Conservation (phyloP, 2,888 invertebrate species). For the Nemurella pictetii region DNA sequence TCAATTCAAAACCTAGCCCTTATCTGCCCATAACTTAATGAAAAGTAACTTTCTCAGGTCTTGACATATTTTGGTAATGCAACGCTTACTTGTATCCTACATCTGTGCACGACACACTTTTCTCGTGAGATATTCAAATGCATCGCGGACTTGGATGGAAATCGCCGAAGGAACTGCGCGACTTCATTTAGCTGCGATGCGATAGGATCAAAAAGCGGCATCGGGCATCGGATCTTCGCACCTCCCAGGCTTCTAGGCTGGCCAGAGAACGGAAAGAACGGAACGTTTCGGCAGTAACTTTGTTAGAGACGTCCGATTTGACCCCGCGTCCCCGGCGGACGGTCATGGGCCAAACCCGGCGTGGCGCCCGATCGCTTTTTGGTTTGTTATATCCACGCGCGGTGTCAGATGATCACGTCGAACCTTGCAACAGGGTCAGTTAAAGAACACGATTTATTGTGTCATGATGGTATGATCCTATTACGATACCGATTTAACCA, state of each 20-base stretch:
- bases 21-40: neutral
- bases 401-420: neutral
- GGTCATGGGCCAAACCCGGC: neutral
- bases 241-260: neutral
- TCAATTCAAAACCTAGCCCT: neutral
- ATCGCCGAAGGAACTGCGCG: too few species aligned
- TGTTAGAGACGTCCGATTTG: neutral
- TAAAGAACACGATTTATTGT: neutral
- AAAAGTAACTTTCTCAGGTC: neutral
- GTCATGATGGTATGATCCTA: neutral
- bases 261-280: neutral
- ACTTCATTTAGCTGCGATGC: neutral
- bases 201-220: neutral
- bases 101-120: neutral
- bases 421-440: neutral
- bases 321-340: neutral
- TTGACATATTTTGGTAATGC: neutral
- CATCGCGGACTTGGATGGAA: too few species aligned
- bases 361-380: neutral
- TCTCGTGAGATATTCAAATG: neutral
- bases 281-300: neutral
- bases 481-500: too few species aligned
- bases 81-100: neutral
- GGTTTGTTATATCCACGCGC: too few species aligned
- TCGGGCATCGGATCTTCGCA: neutral